phyloP scores from a whole-genome alignment of 92 coral and sea anemone species.

The Epizoanthus fatuus region DNA sequence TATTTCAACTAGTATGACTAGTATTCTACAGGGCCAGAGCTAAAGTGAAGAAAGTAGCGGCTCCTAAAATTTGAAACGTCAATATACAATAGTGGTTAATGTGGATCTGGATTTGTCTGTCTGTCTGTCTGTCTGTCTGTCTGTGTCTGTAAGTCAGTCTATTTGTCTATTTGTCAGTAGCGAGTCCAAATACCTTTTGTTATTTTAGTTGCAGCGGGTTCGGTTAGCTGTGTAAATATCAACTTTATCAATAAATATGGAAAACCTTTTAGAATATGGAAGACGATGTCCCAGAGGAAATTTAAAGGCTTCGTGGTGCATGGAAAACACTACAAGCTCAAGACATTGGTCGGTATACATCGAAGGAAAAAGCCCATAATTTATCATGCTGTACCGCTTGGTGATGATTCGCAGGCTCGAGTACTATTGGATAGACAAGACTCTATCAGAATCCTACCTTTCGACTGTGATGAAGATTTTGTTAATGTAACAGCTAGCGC shows the following conservation, averaged over 20 bases:
- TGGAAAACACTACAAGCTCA: conserved; percentile 57
- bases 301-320: conserved; percentile 62
- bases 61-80: too few species aligned
- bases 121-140: too few species aligned
- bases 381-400: conserved; percentile 68
- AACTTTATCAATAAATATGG: conserved; percentile 56
- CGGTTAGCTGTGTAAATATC: conserved; percentile 68
- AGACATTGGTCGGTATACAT: conserved; percentile 59
- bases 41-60: too few species aligned
- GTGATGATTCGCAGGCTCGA: conserved; percentile 11
- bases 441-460: conserved; percentile 57
- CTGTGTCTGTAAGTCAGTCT: too few species aligned
- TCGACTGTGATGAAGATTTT: conserved; percentile 68
- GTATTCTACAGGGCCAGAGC: too few species aligned
- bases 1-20: too few species aligned
- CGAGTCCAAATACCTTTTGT: too few species aligned
- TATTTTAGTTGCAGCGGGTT: not conserved
- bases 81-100: too few species aligned
- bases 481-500: conserved; percentile 56
- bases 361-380: conserved; percentile 54
- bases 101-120: too few species aligned
- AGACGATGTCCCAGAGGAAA: conserved; percentile 62
- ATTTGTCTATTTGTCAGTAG: too few species aligned
- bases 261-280: conserved; percentile 71
- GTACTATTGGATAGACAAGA: conserved; percentile 66